phyloP scores from a whole-genome alignment of 2,113 vertebrate genomes.

The Scolopax mira region DNA sequence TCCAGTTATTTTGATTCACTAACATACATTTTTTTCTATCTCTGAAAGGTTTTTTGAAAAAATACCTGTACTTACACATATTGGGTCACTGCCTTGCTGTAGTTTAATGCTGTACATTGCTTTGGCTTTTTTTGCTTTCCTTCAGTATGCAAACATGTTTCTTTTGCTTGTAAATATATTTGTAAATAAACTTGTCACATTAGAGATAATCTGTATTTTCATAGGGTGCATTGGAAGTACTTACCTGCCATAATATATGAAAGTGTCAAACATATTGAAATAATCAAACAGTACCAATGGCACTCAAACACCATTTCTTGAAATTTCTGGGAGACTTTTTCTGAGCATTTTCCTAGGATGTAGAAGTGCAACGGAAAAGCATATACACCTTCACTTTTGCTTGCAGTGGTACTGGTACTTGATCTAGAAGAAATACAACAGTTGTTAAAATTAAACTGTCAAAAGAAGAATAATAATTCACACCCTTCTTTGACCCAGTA shows the following conservation, averaged over 20 bases:
- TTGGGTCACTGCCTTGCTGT: neutral
- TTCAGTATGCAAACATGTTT: neutral
- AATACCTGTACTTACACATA: neutral
- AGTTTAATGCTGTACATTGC: neutral
- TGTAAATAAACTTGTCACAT: neutral
- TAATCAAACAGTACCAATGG: neutral
- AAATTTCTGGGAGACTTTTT: neutral
- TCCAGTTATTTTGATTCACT: neutral
- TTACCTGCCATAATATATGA: neutral
- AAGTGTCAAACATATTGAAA: neutral
- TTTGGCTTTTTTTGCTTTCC: neutral
- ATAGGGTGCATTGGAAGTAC: neutral
- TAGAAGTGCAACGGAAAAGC: neutral
- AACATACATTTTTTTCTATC: neutral
- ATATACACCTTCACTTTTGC: neutral
- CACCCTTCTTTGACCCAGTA: neutral
- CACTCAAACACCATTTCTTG: neutral
- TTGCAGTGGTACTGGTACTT: fast-evolving
- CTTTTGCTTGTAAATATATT: neutral
- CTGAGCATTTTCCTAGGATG: neutral
- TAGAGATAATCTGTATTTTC: neutral
- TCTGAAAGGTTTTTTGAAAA: neutral
- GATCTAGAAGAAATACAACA: neutral
- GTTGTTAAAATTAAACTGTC: neutral
- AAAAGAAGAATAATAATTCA: neutral